These are phyloP conservation scores for Ceratina japonica DNA, from an alignment of 1,140 invertebrate genomes.

Conservation along the genomic window DNA sequence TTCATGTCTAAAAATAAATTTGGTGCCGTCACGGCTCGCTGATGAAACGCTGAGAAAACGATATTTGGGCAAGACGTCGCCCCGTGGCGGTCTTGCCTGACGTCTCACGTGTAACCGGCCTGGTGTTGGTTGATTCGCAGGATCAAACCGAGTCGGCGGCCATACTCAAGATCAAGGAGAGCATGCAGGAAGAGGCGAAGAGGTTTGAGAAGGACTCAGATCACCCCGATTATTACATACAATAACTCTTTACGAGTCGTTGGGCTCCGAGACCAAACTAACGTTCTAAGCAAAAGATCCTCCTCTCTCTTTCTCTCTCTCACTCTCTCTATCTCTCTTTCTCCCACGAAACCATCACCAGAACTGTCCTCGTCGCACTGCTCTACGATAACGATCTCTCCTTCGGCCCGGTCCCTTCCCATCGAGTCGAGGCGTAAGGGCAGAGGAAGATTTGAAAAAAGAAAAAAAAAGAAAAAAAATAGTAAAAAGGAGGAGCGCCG, in stretches of 20 bases:
- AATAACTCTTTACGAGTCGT: conserved; percentile 83
- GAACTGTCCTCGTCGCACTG: conserved; percentile 6
- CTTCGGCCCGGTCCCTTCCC: background rate
- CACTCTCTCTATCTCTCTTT: background rate
- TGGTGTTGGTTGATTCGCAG: conserved; percentile 86
- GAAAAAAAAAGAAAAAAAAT: background rate
- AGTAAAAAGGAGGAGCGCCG: background rate
- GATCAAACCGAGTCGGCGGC: conserved; percentile 99
- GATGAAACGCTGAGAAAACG: conserved; percentile 39
- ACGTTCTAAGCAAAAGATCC: conserved; percentile 61
- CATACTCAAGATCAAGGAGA: conserved; percentile 99
- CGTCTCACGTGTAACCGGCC: conserved; percentile 79
- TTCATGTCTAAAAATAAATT: background rate
- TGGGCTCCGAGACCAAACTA: conserved; percentile 72
- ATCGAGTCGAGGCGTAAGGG: background rate
- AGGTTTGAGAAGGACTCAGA: conserved; percentile 99
- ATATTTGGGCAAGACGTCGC: conserved; percentile 57
- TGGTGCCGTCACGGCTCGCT: conserved; percentile 43
- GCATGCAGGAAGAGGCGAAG: conserved; percentile 99
- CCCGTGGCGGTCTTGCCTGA: conserved; percentile 79
- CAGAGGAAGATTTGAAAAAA: background rate
- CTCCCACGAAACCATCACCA: conserved; percentile 31
- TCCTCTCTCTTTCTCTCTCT: background rate
- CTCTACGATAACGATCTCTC: conserved; percentile 29
- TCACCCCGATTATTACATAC: conserved; percentile 97